Base-by-base conservation (phyloP, 92 coral and sea anemone species). In the Epizoanthus rinbou region DNA sequence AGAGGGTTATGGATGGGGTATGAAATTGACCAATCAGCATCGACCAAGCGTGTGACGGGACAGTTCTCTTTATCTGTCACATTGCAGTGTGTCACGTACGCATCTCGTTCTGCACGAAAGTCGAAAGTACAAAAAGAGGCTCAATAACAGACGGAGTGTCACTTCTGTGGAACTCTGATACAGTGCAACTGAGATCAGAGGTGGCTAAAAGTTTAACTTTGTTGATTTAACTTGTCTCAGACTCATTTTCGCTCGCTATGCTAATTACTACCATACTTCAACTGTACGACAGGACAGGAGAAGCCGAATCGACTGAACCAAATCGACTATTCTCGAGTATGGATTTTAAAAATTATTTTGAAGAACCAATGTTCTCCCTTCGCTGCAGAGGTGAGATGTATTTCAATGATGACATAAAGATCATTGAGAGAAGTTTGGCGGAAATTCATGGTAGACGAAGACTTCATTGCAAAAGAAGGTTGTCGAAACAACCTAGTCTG, bases 351-450 rank as follows among this genome's bases (percentile, higher is more conserved):
- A 41, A 31, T 1, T 67, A 67, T 33, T 67, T 73, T 50, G 59
- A 52, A 5, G 59, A 73, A 28, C 79, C 62, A 19, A 14, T 2
- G n/a, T 73, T 23, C 28, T 73, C 19, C 8, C 57, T 56, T 6
- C 47, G 65, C 56, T 45, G 18, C 18, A 35, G 80, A 74, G 23
- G 25, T 4, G 66, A 74, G 19, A 74, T 23, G 64, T 56, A 23
- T 74, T 74, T 74, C 65, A 18, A 67, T n/a, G 11, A 14, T 13
- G 80, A 74, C 63, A 54, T 25, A 3, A 24, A 74, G 54, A 74
- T n/a, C 25, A 74, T 74, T 24, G 80, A 74, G 65, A 74, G 33
- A 35, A 74, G 80, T 57, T 74, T 74, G 15, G 64, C 80, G 24
- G 65, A 56, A 74, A 24, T 43, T 7, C 64, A 57, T 16, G 19